These are phyloP conservation scores for Caenorhabditis briggsae DNA, from an alignment of 1,140 invertebrate genomes.

Conservation along the genomic window DNA sequence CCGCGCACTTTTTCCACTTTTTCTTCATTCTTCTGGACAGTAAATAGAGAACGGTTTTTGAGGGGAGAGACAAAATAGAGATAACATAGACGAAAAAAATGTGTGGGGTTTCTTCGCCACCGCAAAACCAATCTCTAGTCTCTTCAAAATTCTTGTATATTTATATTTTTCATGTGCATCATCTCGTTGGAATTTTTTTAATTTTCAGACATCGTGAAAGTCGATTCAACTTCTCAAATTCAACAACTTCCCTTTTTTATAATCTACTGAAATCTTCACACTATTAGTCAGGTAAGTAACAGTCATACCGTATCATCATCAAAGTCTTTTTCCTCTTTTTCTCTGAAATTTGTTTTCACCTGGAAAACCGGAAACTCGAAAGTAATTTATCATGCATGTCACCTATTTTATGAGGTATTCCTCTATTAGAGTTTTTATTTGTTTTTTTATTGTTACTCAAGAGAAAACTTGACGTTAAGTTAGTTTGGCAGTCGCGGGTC, in stretches of 20 bases:
- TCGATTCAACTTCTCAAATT: conserved; percentile 53
- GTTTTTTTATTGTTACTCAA: background rate
- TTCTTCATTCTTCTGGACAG: conserved; percentile 52
- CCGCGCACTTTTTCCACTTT: conserved; percentile 35
- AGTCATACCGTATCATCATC: conserved; percentile 53
- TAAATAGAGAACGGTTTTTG: conserved; percentile 32
- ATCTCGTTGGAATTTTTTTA: background rate
- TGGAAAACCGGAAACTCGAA: conserved; percentile 35
- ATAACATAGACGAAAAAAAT: conserved; percentile 47
- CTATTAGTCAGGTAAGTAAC: conserved; percentile 24
- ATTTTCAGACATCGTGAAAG: conserved; percentile 35
- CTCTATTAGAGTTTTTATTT: background rate
- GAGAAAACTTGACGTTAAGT: conserved; percentile 20
- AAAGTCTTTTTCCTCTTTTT: background rate
- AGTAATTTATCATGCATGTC: conserved; percentile 28
- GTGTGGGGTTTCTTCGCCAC: conserved; percentile 35
- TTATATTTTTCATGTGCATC: background rate
- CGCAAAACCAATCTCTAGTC: conserved; percentile 49
- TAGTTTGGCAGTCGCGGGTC: conserved; percentile 19
- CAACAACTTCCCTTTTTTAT: background rate
- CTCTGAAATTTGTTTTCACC: conserved; percentile 28
- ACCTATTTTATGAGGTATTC: conserved; percentile 25
- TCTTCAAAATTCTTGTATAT: conserved; percentile 36
- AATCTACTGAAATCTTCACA: background rate
- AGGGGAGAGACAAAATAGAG: conserved; percentile 35